phyloP scores from a whole-genome alignment of 2,113 vertebrate species.

The Cephalopholis sonnerati region DNA sequence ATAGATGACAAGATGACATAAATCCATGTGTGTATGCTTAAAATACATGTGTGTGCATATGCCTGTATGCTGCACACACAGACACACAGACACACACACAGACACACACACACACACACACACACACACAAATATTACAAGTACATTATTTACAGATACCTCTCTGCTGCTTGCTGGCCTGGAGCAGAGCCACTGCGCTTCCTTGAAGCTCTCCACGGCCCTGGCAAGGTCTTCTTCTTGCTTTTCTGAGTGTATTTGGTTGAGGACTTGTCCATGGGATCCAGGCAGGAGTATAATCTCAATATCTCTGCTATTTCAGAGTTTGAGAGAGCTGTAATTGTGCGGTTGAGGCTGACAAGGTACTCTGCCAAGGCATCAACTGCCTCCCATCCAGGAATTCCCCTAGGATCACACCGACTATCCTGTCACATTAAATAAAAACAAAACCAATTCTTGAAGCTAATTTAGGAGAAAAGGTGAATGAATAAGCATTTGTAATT shows the following conservation, averaged over 20 bases:
- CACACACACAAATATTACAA: not conserved
- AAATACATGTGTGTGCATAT: no score
- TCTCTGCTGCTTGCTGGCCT: constrained; percentile 43
- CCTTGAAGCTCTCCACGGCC: constrained; percentile 41
- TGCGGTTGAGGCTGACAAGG: constrained; percentile 9
- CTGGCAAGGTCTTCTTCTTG: constrained; percentile 32
- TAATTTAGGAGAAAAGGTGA: no score
- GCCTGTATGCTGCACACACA: no score
- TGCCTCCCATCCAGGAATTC: constrained; percentile 35
- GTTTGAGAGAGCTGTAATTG: constrained; percentile 38
- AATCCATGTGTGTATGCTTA: no score
- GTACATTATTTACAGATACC: not conserved
- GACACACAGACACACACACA: no score
- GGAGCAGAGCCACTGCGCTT: constrained; percentile 43
- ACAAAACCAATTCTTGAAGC: no score
- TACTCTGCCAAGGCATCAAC: not conserved
- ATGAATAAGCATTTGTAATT: no score
- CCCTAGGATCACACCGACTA: constrained; percentile 31
- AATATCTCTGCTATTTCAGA: constrained; percentile 19
- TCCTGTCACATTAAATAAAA: no score
- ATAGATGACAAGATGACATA: not conserved
- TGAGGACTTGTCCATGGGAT: constrained; percentile 25
- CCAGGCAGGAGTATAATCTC: constrained; percentile 4
- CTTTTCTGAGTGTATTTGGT: constrained; percentile 27
- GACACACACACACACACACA: not conserved